Evolutionary conservation across 1,140 invertebrate genomes (phyloP).

Genomic region (Microplitis demolitor): DNA sequence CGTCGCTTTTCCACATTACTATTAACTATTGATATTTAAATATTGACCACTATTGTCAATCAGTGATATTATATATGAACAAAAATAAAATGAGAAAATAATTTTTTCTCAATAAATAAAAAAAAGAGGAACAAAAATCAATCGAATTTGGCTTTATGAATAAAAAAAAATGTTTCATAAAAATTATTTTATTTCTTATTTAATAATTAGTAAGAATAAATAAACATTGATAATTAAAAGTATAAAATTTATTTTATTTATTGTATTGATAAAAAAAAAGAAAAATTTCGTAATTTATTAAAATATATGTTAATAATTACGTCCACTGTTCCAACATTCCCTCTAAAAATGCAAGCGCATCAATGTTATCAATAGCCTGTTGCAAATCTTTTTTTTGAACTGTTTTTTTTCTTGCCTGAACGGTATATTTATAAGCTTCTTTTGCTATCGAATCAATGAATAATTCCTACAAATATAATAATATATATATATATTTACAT

Average conservation of each 20-base stretch:
- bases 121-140: neutral
- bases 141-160: neutral
- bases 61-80: conserved; percentile 4
- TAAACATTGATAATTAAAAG: too few species aligned
- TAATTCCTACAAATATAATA: conserved; percentile 81
- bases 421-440: conserved; percentile 76
- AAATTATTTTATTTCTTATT: neutral
- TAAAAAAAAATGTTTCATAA: neutral
- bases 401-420: conserved; percentile 78
- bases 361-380: conserved; percentile 71
- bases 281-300: neutral
- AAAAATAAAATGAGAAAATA: neutral
- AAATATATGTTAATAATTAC: conserved; percentile 1
- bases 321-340: conserved; percentile 70
- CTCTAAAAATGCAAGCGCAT: conserved; percentile 78
- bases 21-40: conserved; percentile 7
- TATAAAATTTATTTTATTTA: conserved; percentile 1
- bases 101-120: neutral
- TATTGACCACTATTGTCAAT: neutral
- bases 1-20: conserved; percentile 2
- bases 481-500: too few species aligned
- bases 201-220: neutral
- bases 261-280: conserved; percentile 18
- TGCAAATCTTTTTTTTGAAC: conserved; percentile 82
- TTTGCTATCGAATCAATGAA: conserved; percentile 81